Evolutionary conservation across 2,888 invertebrate species (phyloP), one percentile per base, ranked within the genome.

Genomic region (Tanytarsus gracilentus): DNA sequence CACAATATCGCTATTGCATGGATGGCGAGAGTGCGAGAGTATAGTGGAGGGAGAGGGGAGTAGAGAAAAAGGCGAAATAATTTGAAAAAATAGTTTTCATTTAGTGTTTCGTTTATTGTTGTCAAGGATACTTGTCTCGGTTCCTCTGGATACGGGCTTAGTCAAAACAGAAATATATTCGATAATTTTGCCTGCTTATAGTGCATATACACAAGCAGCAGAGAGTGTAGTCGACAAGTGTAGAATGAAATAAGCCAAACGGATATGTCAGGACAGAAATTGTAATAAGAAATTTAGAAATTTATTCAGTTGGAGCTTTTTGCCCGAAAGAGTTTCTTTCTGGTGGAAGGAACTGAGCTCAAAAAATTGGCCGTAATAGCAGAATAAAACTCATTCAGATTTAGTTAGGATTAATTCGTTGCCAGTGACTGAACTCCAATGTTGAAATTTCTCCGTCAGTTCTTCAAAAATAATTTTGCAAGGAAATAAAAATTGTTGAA

Each of bases 251-350:
- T 18, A 44, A 44, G 33, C n/a, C n/a, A n/a, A n/a, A n/a, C 44
- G 44, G 44, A 44, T 25, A 16, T 55, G 25, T 39, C 39, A 16
- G 44, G 44, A 23, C 18, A 25, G 33, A 55, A 55, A 55, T 55
- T 39, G 55, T 55, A 55, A 39, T 39, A 55, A 40, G 40, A 55
- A 55, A 55, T 40, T 55, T 55, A 55, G 55, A 55, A 55, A 55
- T 58, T 50, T 58, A 58, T 58, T 58, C 58, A 58, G 48, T 48
- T 56, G 44, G 58, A 58, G 58, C 44, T 58, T 58, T 58, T 58
- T 48, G 56, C 56, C 44, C 56, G 40, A 21, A 56, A 53, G 27
- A 23, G 14, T 53, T 53, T 51, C n/a, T 33, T 53, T n/a, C 9
- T 30, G 51, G 44, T 44, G 44, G 23, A 44, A 44, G 11, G 18